phyloP scores from a whole-genome alignment of 1,140 invertebrate species.

The Macrobrachium nipponense region DNA sequence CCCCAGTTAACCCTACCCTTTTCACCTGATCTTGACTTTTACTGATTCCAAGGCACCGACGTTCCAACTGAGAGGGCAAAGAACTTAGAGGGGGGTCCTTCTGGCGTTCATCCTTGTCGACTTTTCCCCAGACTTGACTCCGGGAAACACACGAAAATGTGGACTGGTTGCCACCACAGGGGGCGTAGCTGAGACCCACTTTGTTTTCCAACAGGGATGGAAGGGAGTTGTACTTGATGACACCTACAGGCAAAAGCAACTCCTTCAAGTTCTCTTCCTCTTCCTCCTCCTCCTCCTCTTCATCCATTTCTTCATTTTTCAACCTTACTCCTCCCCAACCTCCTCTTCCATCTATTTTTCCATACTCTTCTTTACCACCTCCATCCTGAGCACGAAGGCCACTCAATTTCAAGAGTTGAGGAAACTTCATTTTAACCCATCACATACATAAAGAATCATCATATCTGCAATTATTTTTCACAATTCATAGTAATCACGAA shows the following conservation, averaged over 20 bases:
- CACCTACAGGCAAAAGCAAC: not conserved
- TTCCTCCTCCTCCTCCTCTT: not conserved
- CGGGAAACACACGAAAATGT: not conserved
- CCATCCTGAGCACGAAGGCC: slow-evolving; percentile 9
- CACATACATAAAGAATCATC: too few relatives aligned
- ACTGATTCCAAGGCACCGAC: too few relatives aligned
- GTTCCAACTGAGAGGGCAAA: not conserved
- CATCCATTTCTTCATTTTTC: not conserved
- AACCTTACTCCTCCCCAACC: not conserved
- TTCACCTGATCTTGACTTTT: too few relatives aligned
- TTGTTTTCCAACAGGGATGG: slow-evolving; percentile 38
- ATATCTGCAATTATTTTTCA: too few relatives aligned
- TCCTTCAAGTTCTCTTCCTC: not conserved
- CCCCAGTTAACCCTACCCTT: too few relatives aligned
- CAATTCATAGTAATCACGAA: too few relatives aligned
- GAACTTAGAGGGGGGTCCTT: not conserved
- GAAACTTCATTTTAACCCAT: too few relatives aligned
- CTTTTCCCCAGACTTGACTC: not conserved
- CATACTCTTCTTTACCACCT: not conserved
- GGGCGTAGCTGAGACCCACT: not conserved
- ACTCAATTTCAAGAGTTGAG: slow-evolving; percentile 12
- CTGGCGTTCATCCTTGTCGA: not conserved
- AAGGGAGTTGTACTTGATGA: slow-evolving; percentile 37
- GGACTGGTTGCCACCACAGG: not conserved
- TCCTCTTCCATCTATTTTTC: not conserved